phyloP scores from a whole-genome alignment of 2,888 invertebrate genomes.

The Oligia strigilis region DNA sequence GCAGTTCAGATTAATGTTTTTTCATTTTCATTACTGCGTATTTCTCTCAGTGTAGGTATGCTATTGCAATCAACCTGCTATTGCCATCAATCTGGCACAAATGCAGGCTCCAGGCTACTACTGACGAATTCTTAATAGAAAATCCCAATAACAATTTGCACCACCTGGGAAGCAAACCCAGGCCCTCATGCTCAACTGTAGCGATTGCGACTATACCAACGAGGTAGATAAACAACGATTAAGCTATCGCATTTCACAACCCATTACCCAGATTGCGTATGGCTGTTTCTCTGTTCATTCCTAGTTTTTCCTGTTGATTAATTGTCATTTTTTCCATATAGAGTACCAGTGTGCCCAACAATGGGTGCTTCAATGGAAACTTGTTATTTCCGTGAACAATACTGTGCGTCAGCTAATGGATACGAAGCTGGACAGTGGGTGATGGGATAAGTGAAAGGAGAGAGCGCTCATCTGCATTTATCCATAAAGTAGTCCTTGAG shows the following conservation, averaged over 20 bases:
- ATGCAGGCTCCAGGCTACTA: neutral
- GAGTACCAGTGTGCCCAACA: slow-evolving; percentile 68
- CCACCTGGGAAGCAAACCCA: too few relatives aligned
- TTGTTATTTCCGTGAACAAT: slow-evolving; percentile 83
- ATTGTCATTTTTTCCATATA: slow-evolving; percentile 77
- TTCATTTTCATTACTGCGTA: too few relatives aligned
- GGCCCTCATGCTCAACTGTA: too few relatives aligned
- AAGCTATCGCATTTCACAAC: slow-evolving; percentile 36
- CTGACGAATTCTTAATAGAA: neutral
- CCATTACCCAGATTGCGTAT: slow-evolving; percentile 59
- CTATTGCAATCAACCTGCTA: neutral
- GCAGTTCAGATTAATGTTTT: too few relatives aligned
- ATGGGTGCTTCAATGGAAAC: slow-evolving; percentile 79
- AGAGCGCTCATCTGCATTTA: slow-evolving; percentile 8
- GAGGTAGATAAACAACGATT: neutral
- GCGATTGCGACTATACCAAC: too few relatives aligned
- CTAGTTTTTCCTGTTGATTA: slow-evolving; percentile 73
- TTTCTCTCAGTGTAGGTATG: too few relatives aligned
- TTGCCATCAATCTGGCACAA: neutral
- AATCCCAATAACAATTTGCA: neutral
- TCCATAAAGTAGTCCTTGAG: neutral
- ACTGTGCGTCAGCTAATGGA: slow-evolving; percentile 81
- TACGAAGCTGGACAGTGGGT: slow-evolving; percentile 74
- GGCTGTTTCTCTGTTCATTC: slow-evolving; percentile 39
- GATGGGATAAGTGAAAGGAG: slow-evolving; percentile 48